Base-by-base conservation (phyloP, 2,797 vertebrate genomes). In the Crenichthys baileyi region DNA sequence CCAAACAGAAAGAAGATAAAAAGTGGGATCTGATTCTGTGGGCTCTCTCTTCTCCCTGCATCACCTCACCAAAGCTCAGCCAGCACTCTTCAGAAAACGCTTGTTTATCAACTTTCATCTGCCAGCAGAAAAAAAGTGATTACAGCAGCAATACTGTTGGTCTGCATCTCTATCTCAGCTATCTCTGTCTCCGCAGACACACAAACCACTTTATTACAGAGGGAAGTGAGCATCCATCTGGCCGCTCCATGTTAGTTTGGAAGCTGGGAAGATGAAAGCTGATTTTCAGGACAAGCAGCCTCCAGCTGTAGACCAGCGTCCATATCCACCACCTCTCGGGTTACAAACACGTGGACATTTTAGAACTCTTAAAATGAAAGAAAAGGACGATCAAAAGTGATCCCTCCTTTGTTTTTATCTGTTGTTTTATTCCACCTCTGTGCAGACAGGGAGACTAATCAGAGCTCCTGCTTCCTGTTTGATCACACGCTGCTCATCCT, bases 91-190 rank as follows among this genome's bases (percentile, higher is more conserved):
- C 86, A 87, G 85, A 93, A 94, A 94, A 91, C 79, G 93, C 93
- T 94, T 94, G 91, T 94, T 94, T 94, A 92, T 94, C 93, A 95
- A 94, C 92, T 94, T 95, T 87, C 88, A 76, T 68, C 20, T 50
- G 41, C 61, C 22, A 22, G 77, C 22, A 5, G 63, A 67, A 67
- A 56, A 91, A 94, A 94, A 94, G 90, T 91, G 94, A 93, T 94
- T 88, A 93, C 91, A 90, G 78, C 92, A 94, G 94, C 94, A 93
- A 75, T 90, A 86, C 89, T 93, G 90, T 72, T 88, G 16, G 56
- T 85, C 84, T 82, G 79, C 88, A 91, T 89, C 91, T 91, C 86
- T 78, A 31, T 83, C 85, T 79, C 84, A 81, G 82, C 87, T 81
- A 53, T 78, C 77, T 73, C 29, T 36, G 56, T 50, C 75, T 60